phyloP scores from a whole-genome alignment of 1,140 invertebrate species.

The Aethina tumida region DNA sequence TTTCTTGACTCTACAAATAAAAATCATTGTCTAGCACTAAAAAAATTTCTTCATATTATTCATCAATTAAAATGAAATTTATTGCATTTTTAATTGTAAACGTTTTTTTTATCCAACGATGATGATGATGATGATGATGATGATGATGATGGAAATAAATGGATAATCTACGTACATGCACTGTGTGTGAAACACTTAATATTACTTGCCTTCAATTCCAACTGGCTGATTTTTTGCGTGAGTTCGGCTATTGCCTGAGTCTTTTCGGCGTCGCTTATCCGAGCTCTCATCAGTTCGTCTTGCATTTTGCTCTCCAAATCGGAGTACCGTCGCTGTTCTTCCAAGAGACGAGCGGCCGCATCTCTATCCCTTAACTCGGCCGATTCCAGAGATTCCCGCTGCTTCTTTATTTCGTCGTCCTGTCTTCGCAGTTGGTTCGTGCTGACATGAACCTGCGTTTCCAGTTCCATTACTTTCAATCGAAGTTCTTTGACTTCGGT shows the following conservation, averaged over 20 bases:
- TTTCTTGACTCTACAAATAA: slow-evolving; percentile 74
- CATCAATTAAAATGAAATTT: too few relatives aligned
- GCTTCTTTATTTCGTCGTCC: slow-evolving; percentile 82
- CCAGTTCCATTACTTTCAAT: slow-evolving; percentile 95
- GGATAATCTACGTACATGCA: not conserved
- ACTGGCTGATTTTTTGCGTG: slow-evolving; percentile 84
- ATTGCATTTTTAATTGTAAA: too few relatives aligned
- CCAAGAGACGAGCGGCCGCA: slow-evolving; percentile 64
- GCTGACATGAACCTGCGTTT: slow-evolving; percentile 93
- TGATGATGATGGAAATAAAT: not conserved
- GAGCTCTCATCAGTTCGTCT: slow-evolving; percentile 88
- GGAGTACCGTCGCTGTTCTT: slow-evolving; percentile 71
- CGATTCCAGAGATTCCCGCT: slow-evolving; percentile 67
- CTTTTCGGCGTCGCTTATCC: slow-evolving; percentile 89
- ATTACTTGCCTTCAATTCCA: slow-evolving; percentile 75
- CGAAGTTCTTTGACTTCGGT: slow-evolving; percentile 91
- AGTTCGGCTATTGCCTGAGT: slow-evolving; percentile 90
- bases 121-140: not conserved
- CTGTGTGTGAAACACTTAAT: not conserved
- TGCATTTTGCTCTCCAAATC: slow-evolving; percentile 88
- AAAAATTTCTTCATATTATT: too few relatives aligned
- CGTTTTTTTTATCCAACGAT: not conserved
- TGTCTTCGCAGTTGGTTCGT: slow-evolving; percentile 88
- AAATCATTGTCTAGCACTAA: not conserved
- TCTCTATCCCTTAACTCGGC: slow-evolving; percentile 64